Conservation (phyloP, 2,888 invertebrate genomes). For the Eupithecia inturbata region DNA sequence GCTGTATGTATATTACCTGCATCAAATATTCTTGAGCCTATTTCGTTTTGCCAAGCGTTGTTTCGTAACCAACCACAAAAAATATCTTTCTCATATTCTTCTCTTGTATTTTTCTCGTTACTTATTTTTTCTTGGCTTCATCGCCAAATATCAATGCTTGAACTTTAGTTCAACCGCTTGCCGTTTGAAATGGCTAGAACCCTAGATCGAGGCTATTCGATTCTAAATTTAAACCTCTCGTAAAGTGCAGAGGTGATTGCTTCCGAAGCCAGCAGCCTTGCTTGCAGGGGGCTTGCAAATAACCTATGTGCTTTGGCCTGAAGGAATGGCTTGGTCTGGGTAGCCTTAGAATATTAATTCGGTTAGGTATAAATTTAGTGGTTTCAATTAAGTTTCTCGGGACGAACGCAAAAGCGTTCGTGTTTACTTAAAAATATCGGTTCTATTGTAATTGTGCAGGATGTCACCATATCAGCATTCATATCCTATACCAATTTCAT, state of each 20-base stretch:
- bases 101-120: background rate
- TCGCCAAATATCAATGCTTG: background rate
- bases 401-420: too few species aligned
- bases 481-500: background rate
- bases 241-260: constrained; percentile 34
- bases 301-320: constrained; percentile 28
- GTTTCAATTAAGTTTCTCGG: background rate
- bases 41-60: background rate
- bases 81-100: background rate
- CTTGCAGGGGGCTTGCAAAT: constrained; percentile 22
- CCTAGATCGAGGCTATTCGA: constrained; percentile 29
- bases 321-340: background rate
- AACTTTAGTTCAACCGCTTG: background rate
- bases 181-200: constrained; percentile 30
- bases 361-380: background rate
- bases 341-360: constrained; percentile 17
- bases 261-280: constrained; percentile 21
- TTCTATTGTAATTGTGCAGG: background rate
- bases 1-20: background rate
- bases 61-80: background rate
- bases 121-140: background rate
- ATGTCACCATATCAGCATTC: background rate
- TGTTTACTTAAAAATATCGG: background rate
- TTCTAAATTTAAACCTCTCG: constrained; percentile 38
- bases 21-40: background rate